phyloP scores from a whole-genome alignment of 1,140 invertebrate genomes.

The Chelonus insularis region DNA sequence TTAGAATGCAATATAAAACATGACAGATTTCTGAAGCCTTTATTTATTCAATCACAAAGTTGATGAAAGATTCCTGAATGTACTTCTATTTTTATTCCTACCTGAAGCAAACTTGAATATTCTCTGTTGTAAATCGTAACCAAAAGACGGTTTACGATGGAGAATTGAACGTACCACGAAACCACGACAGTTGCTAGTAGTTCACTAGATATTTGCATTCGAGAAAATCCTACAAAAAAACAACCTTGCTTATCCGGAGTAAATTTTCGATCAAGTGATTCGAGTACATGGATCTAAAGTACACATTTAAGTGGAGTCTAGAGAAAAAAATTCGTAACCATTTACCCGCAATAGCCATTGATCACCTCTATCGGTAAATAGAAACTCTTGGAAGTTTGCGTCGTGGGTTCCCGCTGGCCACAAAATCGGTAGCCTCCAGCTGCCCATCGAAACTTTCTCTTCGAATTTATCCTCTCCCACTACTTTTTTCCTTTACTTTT shows the following conservation, averaged over 20 bases:
- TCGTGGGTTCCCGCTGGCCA: slow-evolving; percentile 8
- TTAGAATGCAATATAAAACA: no score
- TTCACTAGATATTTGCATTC: no score
- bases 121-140: slow-evolving; percentile 7
- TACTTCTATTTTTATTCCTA: no score
- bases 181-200: no score
- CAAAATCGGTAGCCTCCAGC: slow-evolving; percentile 11
- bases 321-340: not conserved
- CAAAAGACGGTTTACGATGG: slow-evolving; percentile 39
- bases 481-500: not conserved
- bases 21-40: no score
- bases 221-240: no score
- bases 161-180: slow-evolving; percentile 35
- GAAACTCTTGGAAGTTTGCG: slow-evolving; percentile 9
- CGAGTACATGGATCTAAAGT: not conserved
- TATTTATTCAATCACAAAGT: no score
- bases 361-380: slow-evolving; percentile 14
- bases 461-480: not conserved
- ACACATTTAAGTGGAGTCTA: not conserved
- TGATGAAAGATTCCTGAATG: no score
- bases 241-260: no score
- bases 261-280: no score
- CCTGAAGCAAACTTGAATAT: no score
- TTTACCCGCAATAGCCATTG: slow-evolving; percentile 2
- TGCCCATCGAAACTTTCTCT: slow-evolving; percentile 17